Percentiles rank a stretch among this genome's conserved stretches.
These are phyloP conservation scores for Conistra vaccinii DNA, from an alignment of 2,888 invertebrate genomes.

Conservation along the genomic window DNA sequence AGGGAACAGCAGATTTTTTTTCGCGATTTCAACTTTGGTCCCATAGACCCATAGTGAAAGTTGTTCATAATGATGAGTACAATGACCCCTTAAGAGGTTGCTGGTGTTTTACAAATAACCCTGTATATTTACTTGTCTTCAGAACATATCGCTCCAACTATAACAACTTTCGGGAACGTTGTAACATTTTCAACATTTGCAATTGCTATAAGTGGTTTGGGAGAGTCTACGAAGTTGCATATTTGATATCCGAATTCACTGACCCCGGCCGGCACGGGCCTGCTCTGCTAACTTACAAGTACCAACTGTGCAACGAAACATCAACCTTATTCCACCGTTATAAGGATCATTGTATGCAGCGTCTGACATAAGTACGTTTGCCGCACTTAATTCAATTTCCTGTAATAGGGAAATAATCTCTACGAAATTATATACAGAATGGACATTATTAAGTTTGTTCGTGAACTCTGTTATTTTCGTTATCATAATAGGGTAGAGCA, in stretches of 20 bases:
- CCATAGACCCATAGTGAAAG: too few species aligned
- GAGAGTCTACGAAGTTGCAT: conserved; percentile 77
- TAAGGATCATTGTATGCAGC: conserved; percentile 34
- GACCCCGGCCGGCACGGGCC: conserved; percentile 61
- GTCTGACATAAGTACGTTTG: conserved; percentile 40
- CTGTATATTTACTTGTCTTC: conserved; percentile 36
- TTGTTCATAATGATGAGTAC: too few species aligned
- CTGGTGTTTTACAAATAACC: too few species aligned
- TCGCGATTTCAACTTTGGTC: too few species aligned
- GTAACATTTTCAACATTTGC: conserved; percentile 73
- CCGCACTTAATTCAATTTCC: conserved; percentile 67
- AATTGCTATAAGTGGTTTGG: conserved; percentile 80
- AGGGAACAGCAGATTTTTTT: too few species aligned
- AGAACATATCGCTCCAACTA: conserved; percentile 44
- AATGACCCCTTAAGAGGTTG: too few species aligned
- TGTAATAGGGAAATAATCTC: conserved; percentile 70
- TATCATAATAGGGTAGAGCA: conserved; percentile 15
- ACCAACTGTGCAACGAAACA: conserved; percentile 38
- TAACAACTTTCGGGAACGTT: conserved; percentile 59
- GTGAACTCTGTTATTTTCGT: conserved; percentile 43
- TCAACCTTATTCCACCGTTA: conserved; percentile 45
- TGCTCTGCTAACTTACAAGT: conserved; percentile 49
- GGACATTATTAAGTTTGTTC: conserved; percentile 55
- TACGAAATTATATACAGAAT: conserved; percentile 65
- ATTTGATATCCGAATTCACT: conserved; percentile 76